Conservation (phyloP, 1,140 invertebrate species). For the Drosophila tsacasi region DNA sequence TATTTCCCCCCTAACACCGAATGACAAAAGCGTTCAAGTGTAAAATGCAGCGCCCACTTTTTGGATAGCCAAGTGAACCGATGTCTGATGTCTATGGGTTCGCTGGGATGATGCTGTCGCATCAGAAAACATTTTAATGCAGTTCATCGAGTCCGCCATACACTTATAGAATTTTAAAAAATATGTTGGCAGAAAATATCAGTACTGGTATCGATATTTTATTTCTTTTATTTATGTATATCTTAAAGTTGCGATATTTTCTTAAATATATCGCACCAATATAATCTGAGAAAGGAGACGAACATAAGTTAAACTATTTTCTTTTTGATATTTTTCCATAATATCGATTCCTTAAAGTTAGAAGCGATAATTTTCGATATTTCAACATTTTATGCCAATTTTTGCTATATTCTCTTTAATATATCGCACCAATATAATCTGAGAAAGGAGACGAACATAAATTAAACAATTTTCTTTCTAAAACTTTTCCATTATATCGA, state of each 20-base stretch:
- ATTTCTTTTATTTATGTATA: too few species aligned
- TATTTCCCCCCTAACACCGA: constrained; percentile 8
- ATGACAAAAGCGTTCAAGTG: constrained; percentile 59
- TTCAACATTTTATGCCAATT: too few species aligned
- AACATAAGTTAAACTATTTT: too few species aligned
- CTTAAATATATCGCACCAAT: too few species aligned
- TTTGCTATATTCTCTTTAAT: not conserved
- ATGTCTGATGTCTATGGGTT: constrained; percentile 32
- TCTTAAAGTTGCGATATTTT: too few species aligned
- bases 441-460: not conserved
- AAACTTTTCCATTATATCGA: not conserved
- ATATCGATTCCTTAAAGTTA: too few species aligned
- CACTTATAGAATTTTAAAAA: constrained; percentile 3
- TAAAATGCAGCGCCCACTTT: constrained; percentile 61
- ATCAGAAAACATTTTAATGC: constrained; percentile 7
- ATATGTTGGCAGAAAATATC: too few species aligned
- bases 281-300: too few species aligned
- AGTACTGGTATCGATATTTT: too few species aligned
- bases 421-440: too few species aligned
- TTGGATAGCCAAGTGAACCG: constrained; percentile 38
- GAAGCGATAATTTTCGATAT: too few species aligned
- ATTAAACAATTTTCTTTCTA: not conserved
- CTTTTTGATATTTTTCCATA: too few species aligned
- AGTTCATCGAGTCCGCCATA: not conserved
- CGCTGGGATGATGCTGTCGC: constrained; percentile 9